Conservation (phyloP, 2,888 invertebrate species). For the Tetranychus truncatus region DNA sequence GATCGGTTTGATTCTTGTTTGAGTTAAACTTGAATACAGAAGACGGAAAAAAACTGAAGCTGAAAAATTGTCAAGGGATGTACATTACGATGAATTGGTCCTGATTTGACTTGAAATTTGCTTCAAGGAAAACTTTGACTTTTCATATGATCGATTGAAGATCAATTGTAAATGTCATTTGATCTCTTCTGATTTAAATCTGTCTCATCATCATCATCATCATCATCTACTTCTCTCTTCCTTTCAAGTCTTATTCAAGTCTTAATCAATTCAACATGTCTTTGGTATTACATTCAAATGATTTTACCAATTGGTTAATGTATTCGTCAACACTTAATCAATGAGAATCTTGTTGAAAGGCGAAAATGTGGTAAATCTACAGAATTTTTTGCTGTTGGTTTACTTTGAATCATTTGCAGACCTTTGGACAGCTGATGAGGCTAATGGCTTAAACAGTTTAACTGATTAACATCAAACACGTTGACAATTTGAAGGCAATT, state of each 20-base stretch:
- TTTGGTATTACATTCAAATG: background rate
- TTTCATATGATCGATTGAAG: background rate
- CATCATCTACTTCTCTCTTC: background rate
- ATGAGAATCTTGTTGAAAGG: background rate
- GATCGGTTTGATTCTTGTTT: background rate
- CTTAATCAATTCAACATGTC: no score
- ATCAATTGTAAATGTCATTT: background rate
- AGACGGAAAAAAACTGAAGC: background rate
- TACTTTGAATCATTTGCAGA: no score
- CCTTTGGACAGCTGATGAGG: no score
- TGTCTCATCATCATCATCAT: background rate
- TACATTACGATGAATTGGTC: background rate
- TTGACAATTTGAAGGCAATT: no score
- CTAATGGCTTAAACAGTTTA: no score
- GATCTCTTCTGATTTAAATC: background rate
- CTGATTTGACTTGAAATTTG: background rate
- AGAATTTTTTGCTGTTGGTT: no score
- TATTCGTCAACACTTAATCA: background rate
- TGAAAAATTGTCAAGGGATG: background rate
- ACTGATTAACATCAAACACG: no score
- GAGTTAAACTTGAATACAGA: no score
- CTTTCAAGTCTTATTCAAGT: no score
- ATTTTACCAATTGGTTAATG: background rate
- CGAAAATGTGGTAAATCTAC: no score
- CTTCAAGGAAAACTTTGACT: background rate